A percentile compares a stretch with the other conserved stretches of the same genome.
Conservation (phyloP, 2,797 vertebrate genomes). For the Notamacropus eugenii region DNA sequence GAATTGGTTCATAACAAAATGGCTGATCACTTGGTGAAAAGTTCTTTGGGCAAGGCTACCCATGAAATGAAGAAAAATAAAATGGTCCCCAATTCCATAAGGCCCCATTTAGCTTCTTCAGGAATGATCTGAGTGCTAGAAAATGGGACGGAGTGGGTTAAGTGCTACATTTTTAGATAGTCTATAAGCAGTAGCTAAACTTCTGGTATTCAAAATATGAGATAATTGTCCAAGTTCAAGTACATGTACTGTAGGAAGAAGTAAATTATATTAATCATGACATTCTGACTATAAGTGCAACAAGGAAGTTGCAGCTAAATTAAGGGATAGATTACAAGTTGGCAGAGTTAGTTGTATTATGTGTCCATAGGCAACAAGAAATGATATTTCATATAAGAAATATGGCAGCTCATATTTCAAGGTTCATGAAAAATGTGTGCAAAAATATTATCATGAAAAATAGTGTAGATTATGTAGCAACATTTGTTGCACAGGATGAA, state of each 20-base stretch:
- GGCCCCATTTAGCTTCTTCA: background rate
- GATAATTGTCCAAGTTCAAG: background rate
- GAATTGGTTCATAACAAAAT: background rate
- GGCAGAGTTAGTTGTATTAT: background rate
- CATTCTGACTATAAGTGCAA: background rate
- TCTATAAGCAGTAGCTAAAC: background rate
- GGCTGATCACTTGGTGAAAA: background rate
- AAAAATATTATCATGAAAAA: background rate
- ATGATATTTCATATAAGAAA: background rate
- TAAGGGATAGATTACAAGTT: background rate
- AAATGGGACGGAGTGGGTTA: background rate
- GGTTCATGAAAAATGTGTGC: background rate
- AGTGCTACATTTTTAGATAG: background rate
- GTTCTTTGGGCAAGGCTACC: background rate
- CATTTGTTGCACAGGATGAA: background rate
- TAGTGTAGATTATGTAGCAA: background rate
- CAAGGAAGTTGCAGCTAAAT: background rate
- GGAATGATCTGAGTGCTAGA: background rate
- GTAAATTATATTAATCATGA: background rate
- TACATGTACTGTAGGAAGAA: background rate
- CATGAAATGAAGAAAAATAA: background rate
- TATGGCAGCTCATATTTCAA: background rate
- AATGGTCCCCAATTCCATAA: background rate
- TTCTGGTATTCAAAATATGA: background rate
- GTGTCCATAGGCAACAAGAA: background rate